These are phyloP conservation scores for Cyphomyrmex costatus DNA, from an alignment of 1,140 invertebrate genomes.

Conservation along the genomic window DNA sequence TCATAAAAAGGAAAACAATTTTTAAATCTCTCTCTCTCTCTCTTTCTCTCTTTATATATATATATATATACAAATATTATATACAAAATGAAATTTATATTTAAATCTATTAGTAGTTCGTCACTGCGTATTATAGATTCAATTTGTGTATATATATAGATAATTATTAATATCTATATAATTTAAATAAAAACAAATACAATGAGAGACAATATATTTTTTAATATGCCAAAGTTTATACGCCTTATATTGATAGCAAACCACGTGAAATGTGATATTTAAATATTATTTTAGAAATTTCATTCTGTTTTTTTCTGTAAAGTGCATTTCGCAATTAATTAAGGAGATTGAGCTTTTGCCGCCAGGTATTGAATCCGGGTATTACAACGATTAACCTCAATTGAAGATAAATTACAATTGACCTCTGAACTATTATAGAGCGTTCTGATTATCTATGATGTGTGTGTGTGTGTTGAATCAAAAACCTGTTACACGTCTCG, in stretches of 20 bases:
- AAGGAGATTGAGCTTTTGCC: slow-evolving; percentile 70
- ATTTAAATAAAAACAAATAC: neutral
- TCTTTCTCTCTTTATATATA: slow-evolving; percentile 1
- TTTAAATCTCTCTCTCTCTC: too few relatives aligned
- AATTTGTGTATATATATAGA: neutral
- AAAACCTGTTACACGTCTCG: slow-evolving; percentile 56
- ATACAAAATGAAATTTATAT: neutral
- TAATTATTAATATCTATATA: slow-evolving; percentile 9
- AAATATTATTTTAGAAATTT: slow-evolving; percentile 46
- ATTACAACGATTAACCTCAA: slow-evolving; percentile 82
- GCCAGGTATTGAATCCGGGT: slow-evolving; percentile 79
- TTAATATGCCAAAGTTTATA: neutral
- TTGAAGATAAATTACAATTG: slow-evolving; percentile 80
- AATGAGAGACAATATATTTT: neutral
- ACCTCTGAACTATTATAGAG: slow-evolving; percentile 56
- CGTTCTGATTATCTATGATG: slow-evolving; percentile 56
- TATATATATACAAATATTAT: too few relatives aligned
- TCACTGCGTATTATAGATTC: neutral
- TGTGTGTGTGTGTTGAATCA: slow-evolving; percentile 28
- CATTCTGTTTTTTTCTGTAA: slow-evolving; percentile 68
- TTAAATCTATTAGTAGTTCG: neutral
- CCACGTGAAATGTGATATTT: neutral
- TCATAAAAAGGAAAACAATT: neutral
- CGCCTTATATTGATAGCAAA: neutral
- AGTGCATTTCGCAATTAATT: slow-evolving; percentile 79